These are phyloP conservation scores for Eupithecia subumbrata DNA, from an alignment of 2,888 invertebrate genomes.

Conservation along the genomic window DNA sequence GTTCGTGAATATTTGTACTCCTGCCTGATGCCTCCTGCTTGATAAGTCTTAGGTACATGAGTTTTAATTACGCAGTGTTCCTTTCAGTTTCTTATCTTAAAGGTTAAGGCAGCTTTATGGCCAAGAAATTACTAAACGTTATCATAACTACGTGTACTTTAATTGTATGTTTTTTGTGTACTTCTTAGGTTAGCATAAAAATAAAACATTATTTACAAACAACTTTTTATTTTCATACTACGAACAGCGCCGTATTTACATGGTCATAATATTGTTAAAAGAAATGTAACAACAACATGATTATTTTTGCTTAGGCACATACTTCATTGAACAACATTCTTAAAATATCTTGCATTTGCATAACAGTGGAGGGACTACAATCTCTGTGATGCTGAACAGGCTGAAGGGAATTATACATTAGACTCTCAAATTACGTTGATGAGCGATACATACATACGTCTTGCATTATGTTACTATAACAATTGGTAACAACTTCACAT, in stretches of 20 bases:
- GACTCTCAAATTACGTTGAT: constrained; percentile 8
- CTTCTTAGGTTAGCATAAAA: constrained; percentile 42
- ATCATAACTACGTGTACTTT: constrained; percentile 12
- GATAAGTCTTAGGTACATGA: no score
- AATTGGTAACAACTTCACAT: constrained; percentile 33
- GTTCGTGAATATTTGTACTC: neutral
- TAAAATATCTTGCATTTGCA: constrained; percentile 55
- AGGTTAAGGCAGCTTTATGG: neutral
- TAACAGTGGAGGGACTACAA: constrained; percentile 49
- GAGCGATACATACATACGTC: neutral
- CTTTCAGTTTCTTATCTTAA: neutral
- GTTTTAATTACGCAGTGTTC: neutral
- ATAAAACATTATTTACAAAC: constrained; percentile 75
- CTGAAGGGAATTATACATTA: constrained; percentile 15
- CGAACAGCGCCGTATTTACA: constrained; percentile 84
- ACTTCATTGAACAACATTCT: constrained; percentile 71
- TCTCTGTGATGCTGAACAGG: constrained; percentile 30
- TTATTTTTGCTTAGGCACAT: constrained; percentile 80
- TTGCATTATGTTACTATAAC: constrained; percentile 11
- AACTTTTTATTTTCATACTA: constrained; percentile 81
- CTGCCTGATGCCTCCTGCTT: neutral
- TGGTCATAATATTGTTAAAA: constrained; percentile 82
- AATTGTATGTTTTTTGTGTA: constrained; percentile 21
- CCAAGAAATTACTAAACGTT: neutral
- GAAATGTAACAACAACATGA: constrained; percentile 81